Base-by-base conservation (phyloP, 92 coral and sea anemone genomes). In the Heteractis magnifica region DNA sequence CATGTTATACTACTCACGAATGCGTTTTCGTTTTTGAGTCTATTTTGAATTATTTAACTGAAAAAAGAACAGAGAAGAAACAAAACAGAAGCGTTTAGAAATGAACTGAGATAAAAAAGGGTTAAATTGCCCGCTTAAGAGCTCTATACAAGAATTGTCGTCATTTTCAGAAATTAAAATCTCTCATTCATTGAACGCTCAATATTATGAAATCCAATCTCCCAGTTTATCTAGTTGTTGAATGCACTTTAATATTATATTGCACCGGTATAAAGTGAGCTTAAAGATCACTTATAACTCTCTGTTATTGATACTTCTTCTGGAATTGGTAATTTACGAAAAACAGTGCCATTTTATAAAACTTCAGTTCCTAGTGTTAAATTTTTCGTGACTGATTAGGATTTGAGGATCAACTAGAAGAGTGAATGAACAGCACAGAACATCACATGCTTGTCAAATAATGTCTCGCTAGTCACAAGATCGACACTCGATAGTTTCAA, bases 151-250 rank as follows among this genome's bases (percentile, higher is more conserved):
- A 10, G 15, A 58, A 12, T 13, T 59, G 65, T 18, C 23, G 7
- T 23, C 18, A 20, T 62, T 62, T 10, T 8, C 12, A 62, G 70
- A 20, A 18, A 62, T 62, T 62, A 4, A 62, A 23, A 62, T 62
- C 19, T 18, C 70, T 34, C 18, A 62, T 62, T 62, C 70, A 62
- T 20, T n/a, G 20, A 62, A n/a, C 70, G 70, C 12, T 62, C 26
- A 62, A 62, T 62, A 62, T 62, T 62, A 18, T n/a, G 70, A 62
- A 62, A 62, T 62, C 70, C 70, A 62, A 62, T 62, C 70, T 62
- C 19, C 2, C 19, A 12, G 18, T 18, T 59, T 4, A 59, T 62
- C 70, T 62, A n/a, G 21, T 62, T 18, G 20, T 62, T 62, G 70
- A 20, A 18, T 62, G 34, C 9, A 34, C 44, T 34, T 34, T 34